Evolutionary conservation across 2,797 vertebrate genomes (phyloP).

Genomic region (Chanos chanos): DNA sequence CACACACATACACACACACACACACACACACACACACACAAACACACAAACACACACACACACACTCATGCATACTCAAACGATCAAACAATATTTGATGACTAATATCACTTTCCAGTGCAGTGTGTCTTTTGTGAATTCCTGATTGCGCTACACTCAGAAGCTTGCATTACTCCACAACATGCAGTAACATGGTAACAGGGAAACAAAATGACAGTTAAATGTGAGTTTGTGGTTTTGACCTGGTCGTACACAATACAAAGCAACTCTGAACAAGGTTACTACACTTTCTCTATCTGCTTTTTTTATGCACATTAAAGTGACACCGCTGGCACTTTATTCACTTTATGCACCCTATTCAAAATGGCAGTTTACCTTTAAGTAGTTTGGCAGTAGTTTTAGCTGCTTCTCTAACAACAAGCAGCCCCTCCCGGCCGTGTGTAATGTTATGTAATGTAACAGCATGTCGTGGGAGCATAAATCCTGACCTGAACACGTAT

Average conservation of each 20-base stretch:
- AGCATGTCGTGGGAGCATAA: background rate
- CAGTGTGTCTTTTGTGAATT: slow-evolving; percentile 28
- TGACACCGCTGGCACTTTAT: background rate
- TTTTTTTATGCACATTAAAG: background rate
- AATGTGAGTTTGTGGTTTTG: slow-evolving; percentile 19
- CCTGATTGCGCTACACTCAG: slow-evolving; percentile 25
- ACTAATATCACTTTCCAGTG: slow-evolving; percentile 9
- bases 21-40: slow-evolving; percentile 26
- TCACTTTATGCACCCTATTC: background rate
- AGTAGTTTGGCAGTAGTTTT: slow-evolving; percentile 66
- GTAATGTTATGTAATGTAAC: background rate
- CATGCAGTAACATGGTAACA: slow-evolving; percentile 33
- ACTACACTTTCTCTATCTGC: slow-evolving; percentile 21
- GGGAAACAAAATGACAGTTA: slow-evolving; percentile 18
- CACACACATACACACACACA: slow-evolving; percentile 17
- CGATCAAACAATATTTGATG: slow-evolving; percentile 4
- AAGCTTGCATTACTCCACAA: slow-evolving; percentile 34
- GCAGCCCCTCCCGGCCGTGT: slow-evolving; percentile 40
- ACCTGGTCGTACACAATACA: slow-evolving; percentile 16
- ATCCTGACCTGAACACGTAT: background rate
- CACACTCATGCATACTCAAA: slow-evolving; percentile 9
- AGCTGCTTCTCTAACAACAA: slow-evolving; percentile 45
- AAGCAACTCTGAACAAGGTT: slow-evolving; percentile 18
- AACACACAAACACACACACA: slow-evolving; percentile 39
- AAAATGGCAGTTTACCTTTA: slow-evolving; percentile 26